A percentile compares a stretch with the other conserved stretches of the same genome.
phyloP scores from a whole-genome alignment of 2,113 vertebrate species.

The Osmerus mordax region DNA sequence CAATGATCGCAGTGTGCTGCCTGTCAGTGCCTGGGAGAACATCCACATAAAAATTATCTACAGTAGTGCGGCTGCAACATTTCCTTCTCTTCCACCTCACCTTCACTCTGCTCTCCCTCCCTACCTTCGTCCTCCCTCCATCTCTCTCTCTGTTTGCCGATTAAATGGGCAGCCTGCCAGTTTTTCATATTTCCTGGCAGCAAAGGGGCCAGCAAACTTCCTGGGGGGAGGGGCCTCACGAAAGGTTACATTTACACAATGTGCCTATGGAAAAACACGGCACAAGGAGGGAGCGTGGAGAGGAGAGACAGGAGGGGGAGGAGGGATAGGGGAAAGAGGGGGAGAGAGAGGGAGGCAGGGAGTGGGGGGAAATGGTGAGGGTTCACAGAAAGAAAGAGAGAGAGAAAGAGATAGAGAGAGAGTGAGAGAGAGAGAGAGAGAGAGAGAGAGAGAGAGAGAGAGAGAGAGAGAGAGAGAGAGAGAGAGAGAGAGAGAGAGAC shows the following conservation, averaged over 20 bases:
- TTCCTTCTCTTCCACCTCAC: slow-evolving; percentile 39
- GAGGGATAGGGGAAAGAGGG: slow-evolving; percentile 46
- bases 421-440: slow-evolving; percentile 5
- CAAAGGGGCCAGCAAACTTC: slow-evolving; percentile 78
- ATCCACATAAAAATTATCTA: slow-evolving; percentile 55
- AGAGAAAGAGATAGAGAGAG: slow-evolving; percentile 38
- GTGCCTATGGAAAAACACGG: slow-evolving; percentile 80
- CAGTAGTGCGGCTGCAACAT: slow-evolving; percentile 44
- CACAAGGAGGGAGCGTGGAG: slow-evolving; percentile 54
- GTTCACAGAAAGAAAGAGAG: slow-evolving; percentile 46
- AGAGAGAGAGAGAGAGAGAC: slow-evolving; percentile 23
- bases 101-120: slow-evolving; percentile 34
- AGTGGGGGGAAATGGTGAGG: slow-evolving; percentile 15
- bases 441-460: slow-evolving; percentile 11
- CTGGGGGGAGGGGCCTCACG: slow-evolving; percentile 78
- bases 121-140: slow-evolving; percentile 36
- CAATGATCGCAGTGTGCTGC: slow-evolving; percentile 8
- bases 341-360: slow-evolving; percentile 31
- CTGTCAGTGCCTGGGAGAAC: slow-evolving; percentile 30
- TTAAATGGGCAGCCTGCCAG: slow-evolving; percentile 89
- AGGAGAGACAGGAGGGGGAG: slow-evolving; percentile 17
- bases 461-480: slow-evolving; percentile 27
- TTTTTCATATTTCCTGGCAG: slow-evolving; percentile 87
- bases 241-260: slow-evolving; percentile 94
- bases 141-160: slow-evolving; percentile 74